phyloP scores from a whole-genome alignment of 1,140 invertebrate genomes.

The Metopolophium dirhodum region DNA sequence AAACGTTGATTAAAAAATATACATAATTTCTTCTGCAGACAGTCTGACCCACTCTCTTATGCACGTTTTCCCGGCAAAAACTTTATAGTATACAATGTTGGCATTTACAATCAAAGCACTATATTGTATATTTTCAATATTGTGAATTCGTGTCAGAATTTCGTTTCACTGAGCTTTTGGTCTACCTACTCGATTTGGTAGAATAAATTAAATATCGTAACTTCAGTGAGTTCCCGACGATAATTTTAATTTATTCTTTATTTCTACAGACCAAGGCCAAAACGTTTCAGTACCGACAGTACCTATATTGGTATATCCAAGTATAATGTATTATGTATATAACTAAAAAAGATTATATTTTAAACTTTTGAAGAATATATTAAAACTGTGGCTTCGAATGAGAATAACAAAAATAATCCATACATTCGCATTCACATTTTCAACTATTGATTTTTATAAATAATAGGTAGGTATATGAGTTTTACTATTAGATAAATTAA shows the following conservation, averaged over 20 bases:
- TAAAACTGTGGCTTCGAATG: background rate
- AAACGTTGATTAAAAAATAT: no score
- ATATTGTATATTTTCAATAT: no score
- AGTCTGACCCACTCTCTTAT: no score
- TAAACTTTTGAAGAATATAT: background rate
- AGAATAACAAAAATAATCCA: background rate
- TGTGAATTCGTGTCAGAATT: no score
- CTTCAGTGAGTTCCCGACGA: background rate
- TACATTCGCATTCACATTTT: background rate
- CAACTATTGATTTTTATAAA: background rate
- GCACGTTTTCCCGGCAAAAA: no score
- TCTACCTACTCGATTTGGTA: no score
- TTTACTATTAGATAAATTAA: background rate
- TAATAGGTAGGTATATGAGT: background rate
- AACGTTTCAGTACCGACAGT: no score
- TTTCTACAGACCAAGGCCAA: background rate
- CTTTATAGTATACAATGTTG: no score
- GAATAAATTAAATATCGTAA: background rate
- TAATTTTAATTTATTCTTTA: background rate
- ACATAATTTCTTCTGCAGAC: no score
- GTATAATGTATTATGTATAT: no score
- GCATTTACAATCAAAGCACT: no score
- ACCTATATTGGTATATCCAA: background rate
- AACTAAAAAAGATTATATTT: background rate
- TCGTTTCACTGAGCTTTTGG: no score